These are phyloP conservation scores for Tinamus major DNA, from an alignment of 2,797 vertebrate species.

Conservation along the genomic window DNA sequence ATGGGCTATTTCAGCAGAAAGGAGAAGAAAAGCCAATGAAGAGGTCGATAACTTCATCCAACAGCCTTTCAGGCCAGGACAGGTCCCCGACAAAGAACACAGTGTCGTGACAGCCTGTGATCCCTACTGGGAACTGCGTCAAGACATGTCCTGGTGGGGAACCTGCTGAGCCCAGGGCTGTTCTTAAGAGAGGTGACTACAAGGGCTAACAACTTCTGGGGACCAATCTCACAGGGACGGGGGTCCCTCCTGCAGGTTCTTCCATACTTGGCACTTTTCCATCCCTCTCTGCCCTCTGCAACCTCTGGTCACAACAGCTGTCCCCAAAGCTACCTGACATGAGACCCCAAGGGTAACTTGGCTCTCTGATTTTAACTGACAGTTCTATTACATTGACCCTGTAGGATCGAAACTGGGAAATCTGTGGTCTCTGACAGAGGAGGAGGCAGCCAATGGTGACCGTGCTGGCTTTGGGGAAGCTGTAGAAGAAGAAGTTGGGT, in stretches of 20 bases:
- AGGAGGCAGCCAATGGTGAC: accelerated
- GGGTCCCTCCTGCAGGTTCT: background rate
- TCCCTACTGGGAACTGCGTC: accelerated
- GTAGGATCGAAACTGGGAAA: background rate
- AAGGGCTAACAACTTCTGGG: background rate
- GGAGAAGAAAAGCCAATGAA: background rate
- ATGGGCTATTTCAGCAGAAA: background rate
- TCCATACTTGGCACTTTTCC: background rate
- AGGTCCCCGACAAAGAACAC: background rate
- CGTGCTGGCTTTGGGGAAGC: background rate
- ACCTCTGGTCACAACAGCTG: background rate
- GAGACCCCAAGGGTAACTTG: background rate
- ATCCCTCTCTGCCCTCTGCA: accelerated
- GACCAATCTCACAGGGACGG: background rate
- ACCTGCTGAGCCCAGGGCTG: background rate
- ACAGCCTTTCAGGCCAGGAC: accelerated
- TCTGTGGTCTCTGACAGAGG: background rate
- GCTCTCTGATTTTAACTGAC: background rate
- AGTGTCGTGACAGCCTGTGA: accelerated
- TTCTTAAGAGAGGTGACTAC: accelerated
- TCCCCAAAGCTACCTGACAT: background rate
- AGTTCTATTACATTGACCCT: background rate
- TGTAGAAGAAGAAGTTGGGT: background rate
- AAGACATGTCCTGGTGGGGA: accelerated
- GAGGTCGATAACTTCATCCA: background rate